A percentile compares a stretch with the other conserved stretches of the same genome.
Evolutionary conservation across 2,113 vertebrate species (phyloP).

Genomic region (Megaleporinus macrocephalus): DNA sequence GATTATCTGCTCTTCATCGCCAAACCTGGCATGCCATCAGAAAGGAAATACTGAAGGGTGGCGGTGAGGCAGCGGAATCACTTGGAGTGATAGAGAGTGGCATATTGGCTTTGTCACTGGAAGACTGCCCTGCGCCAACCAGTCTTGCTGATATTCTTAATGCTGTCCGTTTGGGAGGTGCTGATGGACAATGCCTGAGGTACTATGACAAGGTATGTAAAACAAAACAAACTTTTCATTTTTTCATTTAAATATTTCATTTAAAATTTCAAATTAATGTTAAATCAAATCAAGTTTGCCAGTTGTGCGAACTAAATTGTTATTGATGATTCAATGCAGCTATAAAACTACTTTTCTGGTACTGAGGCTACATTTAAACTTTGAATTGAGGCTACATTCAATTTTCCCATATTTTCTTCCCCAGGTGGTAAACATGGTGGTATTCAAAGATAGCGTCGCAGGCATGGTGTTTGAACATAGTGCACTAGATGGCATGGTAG

Average conservation of each 20-base stretch:
- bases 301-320: no score
- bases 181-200: constrained; percentile 64
- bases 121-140: constrained; percentile 67
- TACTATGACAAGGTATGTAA: constrained; percentile 81
- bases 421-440: constrained; percentile 79
- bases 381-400: background rate
- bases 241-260: no score
- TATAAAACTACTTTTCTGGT: no score
- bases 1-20: constrained; percentile 72
- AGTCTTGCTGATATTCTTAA: constrained; percentile 73
- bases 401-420: constrained; percentile 13
- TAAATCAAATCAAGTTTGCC: no score
- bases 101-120: constrained; percentile 72
- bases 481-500: constrained; percentile 81
- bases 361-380: no score
- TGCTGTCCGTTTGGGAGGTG: constrained; percentile 71
- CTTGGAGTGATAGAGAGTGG: constrained; percentile 79
- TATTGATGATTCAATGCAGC: no score
- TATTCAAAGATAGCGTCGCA: constrained; percentile 75
- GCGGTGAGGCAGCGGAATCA: constrained; percentile 64
- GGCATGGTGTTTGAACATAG: constrained; percentile 81
- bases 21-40: constrained; percentile 71
- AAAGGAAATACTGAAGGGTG: constrained; percentile 65
- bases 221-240: background rate
- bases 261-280: no score